Conservation (phyloP, 2,113 vertebrate genomes). For the Panthera uncia region DNA sequence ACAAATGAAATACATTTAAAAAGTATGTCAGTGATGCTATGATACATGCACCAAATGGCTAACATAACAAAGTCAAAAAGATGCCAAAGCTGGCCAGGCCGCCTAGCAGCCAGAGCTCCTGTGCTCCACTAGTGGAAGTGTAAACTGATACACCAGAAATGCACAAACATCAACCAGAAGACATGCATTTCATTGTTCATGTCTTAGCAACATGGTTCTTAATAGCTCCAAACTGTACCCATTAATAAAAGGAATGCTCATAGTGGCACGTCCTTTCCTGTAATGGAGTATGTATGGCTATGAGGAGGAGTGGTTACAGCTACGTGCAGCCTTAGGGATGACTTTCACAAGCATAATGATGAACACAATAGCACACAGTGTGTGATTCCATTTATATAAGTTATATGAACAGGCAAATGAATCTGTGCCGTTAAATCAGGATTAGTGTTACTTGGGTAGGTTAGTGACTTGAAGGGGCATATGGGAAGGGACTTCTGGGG, state of each 20-base stretch:
- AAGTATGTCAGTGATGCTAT: neutral
- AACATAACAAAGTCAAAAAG: neutral
- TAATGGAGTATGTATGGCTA: fast-evolving
- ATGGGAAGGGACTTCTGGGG: neutral
- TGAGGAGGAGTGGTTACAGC: neutral
- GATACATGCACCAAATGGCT: neutral
- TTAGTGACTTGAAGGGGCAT: neutral
- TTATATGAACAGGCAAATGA: neutral
- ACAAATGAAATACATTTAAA: neutral
- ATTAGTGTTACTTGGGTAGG: neutral
- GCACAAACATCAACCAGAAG: fast-evolving
- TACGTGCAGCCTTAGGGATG: neutral
- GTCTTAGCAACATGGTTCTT: no score
- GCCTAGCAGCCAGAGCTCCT: fast-evolving
- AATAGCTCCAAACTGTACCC: neutral
- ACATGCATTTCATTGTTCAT: no score
- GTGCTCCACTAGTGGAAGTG: neutral
- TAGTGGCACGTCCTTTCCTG: fast-evolving
- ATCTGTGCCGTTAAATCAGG: neutral
- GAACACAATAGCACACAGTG: no score
- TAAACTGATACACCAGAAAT: no score
- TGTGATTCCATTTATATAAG: neutral
- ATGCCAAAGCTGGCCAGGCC: neutral
- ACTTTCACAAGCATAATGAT: neutral
- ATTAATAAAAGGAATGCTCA: neutral